Evolutionary conservation across 2,113 vertebrate species (phyloP), one percentile per base, ranked within the genome.

Genomic region (Peucedramus taeniatus): DNA sequence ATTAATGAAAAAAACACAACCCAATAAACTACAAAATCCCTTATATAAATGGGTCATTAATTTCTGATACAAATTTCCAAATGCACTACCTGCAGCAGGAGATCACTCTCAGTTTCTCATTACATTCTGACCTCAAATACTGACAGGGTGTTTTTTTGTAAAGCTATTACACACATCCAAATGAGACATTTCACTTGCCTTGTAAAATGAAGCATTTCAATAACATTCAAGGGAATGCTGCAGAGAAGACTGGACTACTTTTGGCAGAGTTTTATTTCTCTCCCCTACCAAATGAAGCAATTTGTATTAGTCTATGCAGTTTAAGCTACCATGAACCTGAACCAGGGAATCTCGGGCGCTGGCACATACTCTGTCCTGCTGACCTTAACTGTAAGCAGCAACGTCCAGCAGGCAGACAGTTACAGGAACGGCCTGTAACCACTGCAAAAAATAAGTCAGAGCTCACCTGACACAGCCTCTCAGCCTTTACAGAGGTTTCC

Each of bases 21-120:
- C 15, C 33, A 61, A 13, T 26, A 61, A 61, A 61, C 91, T 91
- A 88, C 47, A 82, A 84, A 95, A 95, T 72, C n/a, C 86, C 65
- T 84, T 95, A 78, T 54, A 95, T 87, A 96, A 97, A 95, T 10
- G 28, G 80, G 72, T 95, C 83, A 84, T 88, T 93, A 94, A 63
- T 93, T 94, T 95, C 85, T 78, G 28, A 94, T 76, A 80, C 19
- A 69, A 75, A 83, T 92, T 97, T 97, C 80, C 69, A 97, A 97
- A 96, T 50, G 39, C 19, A 24, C 71, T 94, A 94, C 70, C 74
- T 66, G 70, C 33, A 89, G 64, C 40, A 94, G 90, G 83, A 87
- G 89, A 97, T 95, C 65, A 71, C 84, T 94, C 80, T 95, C 88
- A 83, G 40, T 97, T 94, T 83, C 68, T 91, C 54, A 74, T 74